These are phyloP conservation scores for Sturnus vulgaris DNA, from an alignment of 2,113 vertebrate species.

Conservation along the genomic window DNA sequence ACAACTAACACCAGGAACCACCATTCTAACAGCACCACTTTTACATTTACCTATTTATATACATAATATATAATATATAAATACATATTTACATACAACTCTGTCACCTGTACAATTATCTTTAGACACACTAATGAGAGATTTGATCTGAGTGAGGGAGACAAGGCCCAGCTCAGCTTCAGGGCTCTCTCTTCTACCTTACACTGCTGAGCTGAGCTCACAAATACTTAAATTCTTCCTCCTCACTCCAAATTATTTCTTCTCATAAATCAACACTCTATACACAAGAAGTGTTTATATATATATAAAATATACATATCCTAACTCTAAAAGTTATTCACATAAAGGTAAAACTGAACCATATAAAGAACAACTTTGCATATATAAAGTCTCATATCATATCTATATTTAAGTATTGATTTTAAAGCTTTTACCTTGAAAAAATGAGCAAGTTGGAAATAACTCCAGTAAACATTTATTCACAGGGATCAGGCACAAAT, in stretches of 20 bases:
- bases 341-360: neutral
- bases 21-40: neutral
- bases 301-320: no score
- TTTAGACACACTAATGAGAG: neutral
- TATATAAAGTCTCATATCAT: neutral
- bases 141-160: neutral
- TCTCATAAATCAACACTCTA: neutral
- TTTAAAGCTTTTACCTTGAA: neutral
- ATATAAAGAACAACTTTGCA: rapidly evolving
- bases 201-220: neutral
- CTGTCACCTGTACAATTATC: neutral
- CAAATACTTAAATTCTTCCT: neutral
- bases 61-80: no score
- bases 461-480: neutral
- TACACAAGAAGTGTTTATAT: neutral
- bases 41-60: no score
- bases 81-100: no score
- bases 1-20: neutral
- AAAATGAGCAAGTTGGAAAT: neutral
- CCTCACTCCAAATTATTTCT: neutral
- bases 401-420: neutral
- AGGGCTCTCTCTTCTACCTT: neutral
- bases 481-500: neutral
- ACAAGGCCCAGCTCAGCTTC: neutral
- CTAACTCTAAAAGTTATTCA: neutral